Evolutionary conservation across 2,888 invertebrate species (phyloP).

Genomic region (Automeris io): DNA sequence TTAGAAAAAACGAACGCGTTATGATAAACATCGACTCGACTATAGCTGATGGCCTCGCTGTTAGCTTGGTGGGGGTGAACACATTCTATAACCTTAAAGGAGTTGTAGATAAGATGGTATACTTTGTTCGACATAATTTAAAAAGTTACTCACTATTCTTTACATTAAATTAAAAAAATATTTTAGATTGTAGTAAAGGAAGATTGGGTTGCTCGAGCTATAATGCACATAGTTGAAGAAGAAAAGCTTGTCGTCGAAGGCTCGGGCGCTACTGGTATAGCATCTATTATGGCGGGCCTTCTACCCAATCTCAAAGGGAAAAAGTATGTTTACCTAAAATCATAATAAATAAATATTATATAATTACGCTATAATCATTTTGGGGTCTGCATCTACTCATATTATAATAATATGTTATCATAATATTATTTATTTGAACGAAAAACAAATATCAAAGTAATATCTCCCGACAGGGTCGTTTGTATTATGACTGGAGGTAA

Average conservation of each 20-base stretch:
- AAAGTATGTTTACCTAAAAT: constrained; percentile 71
- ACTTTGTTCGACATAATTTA: neutral
- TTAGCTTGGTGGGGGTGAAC: constrained; percentile 57
- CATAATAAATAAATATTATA: neutral
- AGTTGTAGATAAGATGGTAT: constrained; percentile 64
- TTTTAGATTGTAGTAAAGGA: constrained; percentile 85
- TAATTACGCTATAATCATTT: neutral
- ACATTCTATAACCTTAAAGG: constrained; percentile 56
- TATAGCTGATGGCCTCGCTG: constrained; percentile 86
- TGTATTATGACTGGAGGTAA: constrained; percentile 90
- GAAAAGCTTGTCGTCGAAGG: constrained; percentile 94
- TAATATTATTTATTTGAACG: too few relatives aligned
- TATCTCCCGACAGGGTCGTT: constrained; percentile 90
- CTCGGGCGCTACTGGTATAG: constrained; percentile 88
- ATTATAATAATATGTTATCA: too few relatives aligned
- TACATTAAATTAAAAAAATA: neutral
- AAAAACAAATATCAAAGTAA: too few relatives aligned
- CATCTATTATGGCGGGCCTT: constrained; percentile 87
- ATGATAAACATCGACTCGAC: constrained; percentile 80
- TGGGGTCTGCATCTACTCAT: neutral
- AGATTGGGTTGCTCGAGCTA: constrained; percentile 89
- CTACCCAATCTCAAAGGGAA: constrained; percentile 90
- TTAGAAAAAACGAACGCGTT: constrained; percentile 84
- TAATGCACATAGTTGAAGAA: constrained; percentile 85
- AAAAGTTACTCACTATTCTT: neutral